Conservation (phyloP, 2,113 vertebrate species). For the Panthera tigris region DNA sequence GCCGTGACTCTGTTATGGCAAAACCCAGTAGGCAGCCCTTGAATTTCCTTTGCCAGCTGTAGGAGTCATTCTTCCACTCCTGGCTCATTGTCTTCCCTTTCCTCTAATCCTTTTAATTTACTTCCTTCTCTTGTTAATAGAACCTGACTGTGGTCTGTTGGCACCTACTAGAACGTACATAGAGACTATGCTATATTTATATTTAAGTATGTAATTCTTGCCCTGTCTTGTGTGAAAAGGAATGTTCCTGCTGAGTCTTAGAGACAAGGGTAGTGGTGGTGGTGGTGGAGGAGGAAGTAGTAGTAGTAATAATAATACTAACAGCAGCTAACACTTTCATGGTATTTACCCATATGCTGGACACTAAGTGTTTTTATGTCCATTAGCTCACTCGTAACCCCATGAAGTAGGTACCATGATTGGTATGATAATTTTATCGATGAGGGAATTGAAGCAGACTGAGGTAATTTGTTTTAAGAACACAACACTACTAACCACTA, state of each 20-base stretch:
- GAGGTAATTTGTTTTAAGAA: neutral
- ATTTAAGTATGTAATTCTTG: neutral
- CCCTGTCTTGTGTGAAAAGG: neutral
- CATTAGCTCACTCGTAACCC: neutral
- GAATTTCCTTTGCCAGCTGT: neutral
- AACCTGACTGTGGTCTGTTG: neutral
- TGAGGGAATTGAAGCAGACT: neutral
- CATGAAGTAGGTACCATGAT: neutral
- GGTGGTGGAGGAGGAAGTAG: neutral
- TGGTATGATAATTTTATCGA: neutral
- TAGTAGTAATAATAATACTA: neutral
- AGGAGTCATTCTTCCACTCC: neutral
- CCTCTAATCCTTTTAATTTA: neutral
- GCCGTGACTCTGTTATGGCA: neutral
- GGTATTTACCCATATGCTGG: neutral
- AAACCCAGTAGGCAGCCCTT: neutral
- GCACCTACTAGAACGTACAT: neutral
- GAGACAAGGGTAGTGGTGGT: neutral
- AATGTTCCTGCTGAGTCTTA: neutral
- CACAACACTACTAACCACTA: neutral
- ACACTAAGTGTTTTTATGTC: neutral
- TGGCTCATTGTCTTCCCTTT: neutral
- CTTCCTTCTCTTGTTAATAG: neutral
- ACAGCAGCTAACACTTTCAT: neutral
- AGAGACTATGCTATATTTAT: neutral